Base-by-base conservation (phyloP, 2,113 vertebrate genomes). In the Upupa epops region DNA sequence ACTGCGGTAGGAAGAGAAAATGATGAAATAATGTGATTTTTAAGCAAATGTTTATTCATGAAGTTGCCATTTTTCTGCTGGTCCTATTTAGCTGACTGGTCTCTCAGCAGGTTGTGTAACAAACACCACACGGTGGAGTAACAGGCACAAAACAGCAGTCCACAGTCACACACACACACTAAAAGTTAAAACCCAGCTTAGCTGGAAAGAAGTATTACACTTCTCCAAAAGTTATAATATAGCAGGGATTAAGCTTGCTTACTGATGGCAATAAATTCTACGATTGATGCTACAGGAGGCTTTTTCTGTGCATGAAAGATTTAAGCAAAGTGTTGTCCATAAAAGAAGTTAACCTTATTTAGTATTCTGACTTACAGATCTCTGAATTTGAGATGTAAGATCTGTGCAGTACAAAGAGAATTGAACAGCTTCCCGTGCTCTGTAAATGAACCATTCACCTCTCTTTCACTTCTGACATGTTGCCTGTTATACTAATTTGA, bases 11-110 rank as follows among this genome's bases (percentile, higher is more conserved):
- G 51, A 80, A 32, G 69, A 54, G 69, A 92, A 94, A 90, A 46
- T 49, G 83, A 88, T 85, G 73, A 82, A 82, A 83, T 93, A 91
- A 94, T 94, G 90, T 73, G 74, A 26, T 72, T 93, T 96, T 96
- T 85, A 92, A 94, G 92, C 82, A 96, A 95, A 96, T 97, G 93
- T 96, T 97, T 97, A 96, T 97, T 96, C 92, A 94, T 94, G 75
- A 96, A 73, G n/a, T 82, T 92, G n/a, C 54, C 70, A 28, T 88
- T 93, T 90, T 76, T 79, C 26, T 89, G 73, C 78, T 58, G 88
- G 83, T 68, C 70, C 52, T 79, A 20, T 81, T 72, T 79, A 86
- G 90, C 65, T 96, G 90, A 54, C 79, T 96, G 77, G 48, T 65
- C 49, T 64, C 96, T 79, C 95, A 95, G 94, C 90, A 72, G 81